phyloP scores from a whole-genome alignment of 2,113 vertebrate genomes.

The human (Homo sapiens) region GRCh38 chrX:66102001-66102500 shows the following conservation, averaged over 20 bases:
- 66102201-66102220: not conserved
- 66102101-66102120: not conserved
- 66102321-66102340: no score
- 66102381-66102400: no score
- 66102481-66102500: no score
- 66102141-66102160: not conserved
- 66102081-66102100: not conserved
- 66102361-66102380: no score
- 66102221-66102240: not conserved
- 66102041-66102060: not conserved
- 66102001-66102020: not conserved
- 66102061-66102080: not conserved
- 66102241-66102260: not conserved
- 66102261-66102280: not conserved
- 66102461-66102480: no score
- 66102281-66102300: no score
- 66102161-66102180: not conserved
- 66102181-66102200: not conserved
- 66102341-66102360: no score
- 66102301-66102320: no score
- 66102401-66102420: no score
- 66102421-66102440: no score
- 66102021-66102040: not conserved
- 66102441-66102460: no score
- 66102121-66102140: not conserved